A percentile compares a stretch with the other conserved stretches of the same genome.
Evolutionary conservation across 2,797 vertebrate species (phyloP).

Genomic region (Pangasius macronema): DNA sequence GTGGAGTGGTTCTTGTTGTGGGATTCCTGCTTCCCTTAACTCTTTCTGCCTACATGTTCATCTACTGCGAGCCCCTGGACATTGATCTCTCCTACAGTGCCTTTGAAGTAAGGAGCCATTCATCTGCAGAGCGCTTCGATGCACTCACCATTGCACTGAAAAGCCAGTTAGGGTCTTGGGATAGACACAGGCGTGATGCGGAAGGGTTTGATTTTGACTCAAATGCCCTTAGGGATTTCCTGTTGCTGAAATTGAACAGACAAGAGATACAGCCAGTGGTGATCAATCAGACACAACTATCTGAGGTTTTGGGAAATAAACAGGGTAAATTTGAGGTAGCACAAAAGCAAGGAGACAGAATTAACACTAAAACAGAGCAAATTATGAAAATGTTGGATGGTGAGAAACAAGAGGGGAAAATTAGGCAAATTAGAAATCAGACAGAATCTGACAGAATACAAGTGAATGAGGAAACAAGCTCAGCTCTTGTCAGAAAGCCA

Average conservation of each 20-base stretch:
- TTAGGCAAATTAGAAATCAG: background rate
- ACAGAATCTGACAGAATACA: background rate
- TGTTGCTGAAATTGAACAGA: slow-evolving; percentile 82
- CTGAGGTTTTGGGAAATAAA: slow-evolving; percentile 1
- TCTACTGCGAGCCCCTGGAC: slow-evolving; percentile 91
- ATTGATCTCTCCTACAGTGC: slow-evolving; percentile 98
- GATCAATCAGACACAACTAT: slow-evolving; percentile 1
- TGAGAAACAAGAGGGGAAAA: slow-evolving; percentile 12
- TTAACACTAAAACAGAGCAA: slow-evolving; percentile 19
- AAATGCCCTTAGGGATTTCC: slow-evolving; percentile 81
- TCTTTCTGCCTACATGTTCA: slow-evolving; percentile 89
- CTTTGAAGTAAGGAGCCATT: slow-evolving; percentile 96
- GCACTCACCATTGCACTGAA: slow-evolving; percentile 90
- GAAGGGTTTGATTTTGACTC: slow-evolving; percentile 79
- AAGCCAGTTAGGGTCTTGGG: slow-evolving; percentile 94
- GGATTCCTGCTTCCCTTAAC: slow-evolving; percentile 85
- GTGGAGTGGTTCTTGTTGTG: slow-evolving; percentile 79
- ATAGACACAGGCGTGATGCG: slow-evolving; percentile 85
- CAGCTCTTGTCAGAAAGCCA: slow-evolving; percentile 58
- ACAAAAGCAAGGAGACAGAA: slow-evolving; percentile 39
- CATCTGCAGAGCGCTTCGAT: slow-evolving; percentile 92
- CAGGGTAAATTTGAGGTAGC: background rate
- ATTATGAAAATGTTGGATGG: background rate
- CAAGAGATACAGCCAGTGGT: slow-evolving; percentile 50
- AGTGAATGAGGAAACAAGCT: slow-evolving; percentile 21